phyloP scores from a whole-genome alignment of 1,140 invertebrate species.

The Drosophila busckii region DNA sequence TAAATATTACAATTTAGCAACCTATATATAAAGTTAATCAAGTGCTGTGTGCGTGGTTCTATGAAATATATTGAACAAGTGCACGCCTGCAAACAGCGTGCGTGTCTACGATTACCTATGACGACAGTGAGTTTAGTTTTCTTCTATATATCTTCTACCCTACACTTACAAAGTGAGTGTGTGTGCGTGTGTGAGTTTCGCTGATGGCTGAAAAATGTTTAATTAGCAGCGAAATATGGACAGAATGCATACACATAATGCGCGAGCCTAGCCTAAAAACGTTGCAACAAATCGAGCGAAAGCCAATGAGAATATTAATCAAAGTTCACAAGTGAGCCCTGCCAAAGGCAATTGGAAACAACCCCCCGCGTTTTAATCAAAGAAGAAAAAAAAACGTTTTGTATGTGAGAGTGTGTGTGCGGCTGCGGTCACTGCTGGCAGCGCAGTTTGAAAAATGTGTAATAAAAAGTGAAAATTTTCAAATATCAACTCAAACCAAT shows the following conservation, averaged over 20 bases:
- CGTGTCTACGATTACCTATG: constrained; percentile 41
- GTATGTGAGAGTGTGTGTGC: constrained; percentile 72
- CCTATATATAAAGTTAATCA: constrained; percentile 23
- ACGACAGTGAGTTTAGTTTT: constrained; percentile 71
- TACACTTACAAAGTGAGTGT: too few species aligned
- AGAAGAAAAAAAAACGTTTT: constrained; percentile 48
- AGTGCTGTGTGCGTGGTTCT: constrained; percentile 48
- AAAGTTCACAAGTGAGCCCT: constrained; percentile 26
- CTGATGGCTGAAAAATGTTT: constrained; percentile 64
- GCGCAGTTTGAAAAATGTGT: constrained; percentile 40
- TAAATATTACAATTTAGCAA: constrained; percentile 43
- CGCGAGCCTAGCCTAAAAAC: constrained; percentile 9
- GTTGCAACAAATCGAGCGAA: constrained; percentile 5
- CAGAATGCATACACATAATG: constrained; percentile 31
- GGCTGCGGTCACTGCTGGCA: constrained; percentile 39
- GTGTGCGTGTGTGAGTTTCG: constrained; percentile 48
- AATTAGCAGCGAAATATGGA: constrained; percentile 60
- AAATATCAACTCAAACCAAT: constrained; percentile 8
- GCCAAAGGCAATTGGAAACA: constrained; percentile 48
- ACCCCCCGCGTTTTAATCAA: constrained; percentile 66
- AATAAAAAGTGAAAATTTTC: constrained; percentile 59
- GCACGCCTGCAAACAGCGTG: constrained; percentile 42
- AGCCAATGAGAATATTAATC: constrained; percentile 17
- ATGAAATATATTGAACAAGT: constrained; percentile 35
- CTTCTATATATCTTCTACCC: constrained; percentile 31